phyloP scores from a whole-genome alignment of 2,888 invertebrate genomes.

The Netelia virgata region DNA sequence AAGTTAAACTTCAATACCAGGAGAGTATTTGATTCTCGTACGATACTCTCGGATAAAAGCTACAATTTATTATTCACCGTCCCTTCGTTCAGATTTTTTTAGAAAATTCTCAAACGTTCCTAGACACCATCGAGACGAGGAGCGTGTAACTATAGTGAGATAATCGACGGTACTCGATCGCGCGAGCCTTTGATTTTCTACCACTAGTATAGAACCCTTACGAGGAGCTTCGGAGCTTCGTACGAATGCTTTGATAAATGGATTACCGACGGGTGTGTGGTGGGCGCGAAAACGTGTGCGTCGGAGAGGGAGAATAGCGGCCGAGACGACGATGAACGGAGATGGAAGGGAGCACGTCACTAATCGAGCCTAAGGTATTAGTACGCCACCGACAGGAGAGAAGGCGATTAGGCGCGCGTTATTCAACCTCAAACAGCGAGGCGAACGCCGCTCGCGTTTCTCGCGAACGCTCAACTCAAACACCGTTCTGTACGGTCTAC shows the following conservation, averaged over 20 bases:
- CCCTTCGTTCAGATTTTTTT: no score
- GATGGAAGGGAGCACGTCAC: slow-evolving; percentile 48
- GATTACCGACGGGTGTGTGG: slow-evolving; percentile 53
- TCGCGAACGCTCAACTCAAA: slow-evolving; percentile 38
- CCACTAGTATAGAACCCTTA: not conserved
- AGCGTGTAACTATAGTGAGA: no score
- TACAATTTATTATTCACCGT: no score
- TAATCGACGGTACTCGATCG: no score
- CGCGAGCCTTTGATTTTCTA: slow-evolving; percentile 28
- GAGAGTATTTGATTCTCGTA: not conserved
- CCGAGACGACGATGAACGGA: slow-evolving; percentile 41
- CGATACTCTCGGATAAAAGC: no score
- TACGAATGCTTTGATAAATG: slow-evolving; percentile 71
- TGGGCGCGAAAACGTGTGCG: not conserved
- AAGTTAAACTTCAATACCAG: slow-evolving; percentile 6
- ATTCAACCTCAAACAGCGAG: slow-evolving; percentile 75
- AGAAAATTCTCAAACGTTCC: no score
- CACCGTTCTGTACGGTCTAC: not conserved
- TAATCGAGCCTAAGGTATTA: slow-evolving; percentile 76
- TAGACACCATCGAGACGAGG: no score
- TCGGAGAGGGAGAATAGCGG: slow-evolving; percentile 49
- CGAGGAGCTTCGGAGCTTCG: slow-evolving; percentile 47
- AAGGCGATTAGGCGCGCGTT: slow-evolving; percentile 74
- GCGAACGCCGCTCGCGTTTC: slow-evolving; percentile 62
- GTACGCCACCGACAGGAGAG: slow-evolving; percentile 48